phyloP scores from a whole-genome alignment of 1,140 invertebrate genomes.

The Aphelinus atriplicis region DNA sequence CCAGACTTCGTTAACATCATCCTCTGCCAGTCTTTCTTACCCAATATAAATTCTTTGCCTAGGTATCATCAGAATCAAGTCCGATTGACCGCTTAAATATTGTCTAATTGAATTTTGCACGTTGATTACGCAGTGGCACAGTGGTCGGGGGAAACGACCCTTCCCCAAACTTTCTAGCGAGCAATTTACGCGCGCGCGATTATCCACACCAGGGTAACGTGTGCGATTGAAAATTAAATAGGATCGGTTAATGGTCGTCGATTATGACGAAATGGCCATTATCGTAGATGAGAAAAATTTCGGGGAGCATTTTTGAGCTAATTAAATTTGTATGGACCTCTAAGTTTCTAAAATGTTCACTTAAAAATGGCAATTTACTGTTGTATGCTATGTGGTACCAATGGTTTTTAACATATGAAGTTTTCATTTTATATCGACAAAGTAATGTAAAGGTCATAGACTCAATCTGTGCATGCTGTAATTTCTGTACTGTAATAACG shows the following conservation, averaged over 20 bases:
- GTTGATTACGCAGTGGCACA: no score
- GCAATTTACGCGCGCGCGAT: neutral
- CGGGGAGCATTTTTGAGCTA: neutral
- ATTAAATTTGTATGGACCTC: neutral
- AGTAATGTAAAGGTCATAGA: no score
- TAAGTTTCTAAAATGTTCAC: no score
- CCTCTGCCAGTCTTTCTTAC: neutral
- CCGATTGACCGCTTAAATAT: constrained; percentile 7
- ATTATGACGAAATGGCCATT: neutral
- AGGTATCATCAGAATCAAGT: no score
- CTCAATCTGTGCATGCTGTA: no score
- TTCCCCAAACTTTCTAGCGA: neutral
- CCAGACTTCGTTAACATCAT: constrained; percentile 15
- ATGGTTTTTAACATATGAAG: no score
- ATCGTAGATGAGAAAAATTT: no score
- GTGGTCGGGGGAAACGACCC: neutral
- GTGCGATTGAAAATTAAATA: neutral
- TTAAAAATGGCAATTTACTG: no score
- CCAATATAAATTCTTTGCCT: neutral
- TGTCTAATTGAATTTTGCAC: constrained; percentile 10
- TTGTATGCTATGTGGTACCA: no score
- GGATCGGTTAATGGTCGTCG: neutral
- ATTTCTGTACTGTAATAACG: no score
- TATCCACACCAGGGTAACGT: neutral
- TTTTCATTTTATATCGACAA: no score